Conservation (phyloP, 2,888 invertebrate genomes). For the Malacosoma neustria region DNA sequence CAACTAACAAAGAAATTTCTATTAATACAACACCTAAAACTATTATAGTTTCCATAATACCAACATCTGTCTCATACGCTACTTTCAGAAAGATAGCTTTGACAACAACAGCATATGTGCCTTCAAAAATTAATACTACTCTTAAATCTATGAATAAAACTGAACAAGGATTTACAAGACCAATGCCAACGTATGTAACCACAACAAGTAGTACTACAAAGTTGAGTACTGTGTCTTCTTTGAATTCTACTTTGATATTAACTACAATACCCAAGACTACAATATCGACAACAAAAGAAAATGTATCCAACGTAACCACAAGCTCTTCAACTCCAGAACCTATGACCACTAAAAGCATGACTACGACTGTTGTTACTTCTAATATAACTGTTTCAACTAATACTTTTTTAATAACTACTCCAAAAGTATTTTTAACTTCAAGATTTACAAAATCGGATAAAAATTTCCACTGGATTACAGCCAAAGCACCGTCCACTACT, state of each 20-base stretch:
- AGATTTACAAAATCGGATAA: slow-evolving; percentile 9
- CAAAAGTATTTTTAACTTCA: slow-evolving; percentile 3
- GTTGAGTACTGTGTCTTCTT: slow-evolving; percentile 8
- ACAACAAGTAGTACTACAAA: slow-evolving; percentile 14
- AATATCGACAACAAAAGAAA: too few relatives aligned
- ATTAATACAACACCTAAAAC: slow-evolving; percentile 58
- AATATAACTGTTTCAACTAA: slow-evolving; percentile 30
- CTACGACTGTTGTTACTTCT: slow-evolving; percentile 14
- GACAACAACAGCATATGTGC: slow-evolving; percentile 39
- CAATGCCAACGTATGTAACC: slow-evolving; percentile 23
- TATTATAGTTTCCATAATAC: slow-evolving; percentile 66
- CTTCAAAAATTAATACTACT: slow-evolving; percentile 28
- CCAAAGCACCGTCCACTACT: neutral
- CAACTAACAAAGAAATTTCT: slow-evolving; percentile 36
- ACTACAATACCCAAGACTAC: neutral
- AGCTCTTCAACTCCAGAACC: neutral
- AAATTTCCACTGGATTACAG: neutral
- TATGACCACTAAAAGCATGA: slow-evolving; percentile 53
- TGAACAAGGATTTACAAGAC: slow-evolving; percentile 36
- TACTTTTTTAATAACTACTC: slow-evolving; percentile 14
- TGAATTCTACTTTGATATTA: neutral
- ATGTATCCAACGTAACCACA: too few relatives aligned
- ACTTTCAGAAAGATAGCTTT: slow-evolving; percentile 60
- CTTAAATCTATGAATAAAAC: slow-evolving; percentile 26
- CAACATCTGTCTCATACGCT: slow-evolving; percentile 60